A percentile compares a stretch with the other conserved stretches of the same genome.
phyloP scores from a whole-genome alignment of 2,888 invertebrate species.

The Tiliacea aurago region DNA sequence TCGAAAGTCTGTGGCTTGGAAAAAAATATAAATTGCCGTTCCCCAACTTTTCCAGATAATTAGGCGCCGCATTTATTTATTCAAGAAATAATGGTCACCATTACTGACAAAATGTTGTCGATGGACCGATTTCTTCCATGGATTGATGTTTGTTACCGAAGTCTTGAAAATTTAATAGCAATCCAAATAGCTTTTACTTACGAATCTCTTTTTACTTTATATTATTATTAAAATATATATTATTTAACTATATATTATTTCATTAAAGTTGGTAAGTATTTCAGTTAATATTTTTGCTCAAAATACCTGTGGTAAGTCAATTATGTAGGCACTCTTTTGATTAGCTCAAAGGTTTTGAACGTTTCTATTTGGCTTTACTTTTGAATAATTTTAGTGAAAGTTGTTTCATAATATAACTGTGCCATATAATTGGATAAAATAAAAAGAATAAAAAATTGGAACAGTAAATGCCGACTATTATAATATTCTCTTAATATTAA shows the following conservation, averaged over 20 bases:
- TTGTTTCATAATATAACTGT: too few species aligned
- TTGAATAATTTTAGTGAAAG: too few species aligned
- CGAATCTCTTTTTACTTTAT: conserved; percentile 50
- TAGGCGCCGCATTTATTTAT: conserved; percentile 63
- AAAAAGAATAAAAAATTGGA: too few species aligned
- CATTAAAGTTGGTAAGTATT: conserved; percentile 29
- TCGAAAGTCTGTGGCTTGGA: conserved; percentile 36
- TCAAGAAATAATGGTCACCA: conserved; percentile 61
- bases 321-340: conserved; percentile 14
- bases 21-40: conserved; percentile 56
- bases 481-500: background rate
- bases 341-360: conserved; percentile 28
- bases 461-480: background rate
- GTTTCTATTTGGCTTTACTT: background rate
- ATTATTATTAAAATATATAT: too few species aligned
- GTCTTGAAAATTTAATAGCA: conserved; percentile 68
- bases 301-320: conserved; percentile 12
- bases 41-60: conserved; percentile 60
- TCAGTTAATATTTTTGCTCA: conserved; percentile 18
- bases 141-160: conserved; percentile 67
- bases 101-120: conserved; percentile 57
- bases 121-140: conserved; percentile 58
- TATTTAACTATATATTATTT: conserved; percentile 44
- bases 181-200: conserved; percentile 60
- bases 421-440: too few species aligned